Conservation (phyloP, 2,113 vertebrate species). For the Gallinago media region DNA sequence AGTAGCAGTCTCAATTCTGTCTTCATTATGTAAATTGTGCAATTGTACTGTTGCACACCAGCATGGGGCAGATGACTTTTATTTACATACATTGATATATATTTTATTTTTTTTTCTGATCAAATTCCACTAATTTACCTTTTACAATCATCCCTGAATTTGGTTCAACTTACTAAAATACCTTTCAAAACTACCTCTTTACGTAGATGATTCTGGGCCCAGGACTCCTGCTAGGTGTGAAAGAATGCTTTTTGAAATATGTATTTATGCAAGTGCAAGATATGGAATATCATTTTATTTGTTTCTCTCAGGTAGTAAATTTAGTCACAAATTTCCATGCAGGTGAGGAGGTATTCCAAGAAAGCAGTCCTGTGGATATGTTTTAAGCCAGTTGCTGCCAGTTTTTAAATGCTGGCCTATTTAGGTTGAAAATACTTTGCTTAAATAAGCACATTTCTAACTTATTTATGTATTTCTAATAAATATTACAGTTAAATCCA, state of each 20-base stretch:
- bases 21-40: not conserved
- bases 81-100: not conserved
- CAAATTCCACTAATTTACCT: not conserved
- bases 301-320: not conserved
- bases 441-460: not conserved
- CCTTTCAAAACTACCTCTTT: not conserved
- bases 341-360: not conserved
- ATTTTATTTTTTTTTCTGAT: not conserved
- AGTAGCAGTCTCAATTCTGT: not conserved
- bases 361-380: not conserved
- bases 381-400: not conserved
- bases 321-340: not conserved
- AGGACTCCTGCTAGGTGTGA: not conserved
- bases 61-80: constrained; percentile 14
- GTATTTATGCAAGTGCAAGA: not conserved
- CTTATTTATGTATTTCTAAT: not conserved
- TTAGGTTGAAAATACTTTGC: not conserved
- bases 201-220: not conserved
- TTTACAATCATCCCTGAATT: not conserved
- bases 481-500: not conserved
- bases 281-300: not conserved
- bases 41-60: not conserved
- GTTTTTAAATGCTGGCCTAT: not conserved
- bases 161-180: not conserved
- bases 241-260: not conserved